Evolutionary conservation across 2,888 invertebrate species (phyloP), one percentile per base, ranked within the genome.

Genomic region (Heliconius charithonia): DNA sequence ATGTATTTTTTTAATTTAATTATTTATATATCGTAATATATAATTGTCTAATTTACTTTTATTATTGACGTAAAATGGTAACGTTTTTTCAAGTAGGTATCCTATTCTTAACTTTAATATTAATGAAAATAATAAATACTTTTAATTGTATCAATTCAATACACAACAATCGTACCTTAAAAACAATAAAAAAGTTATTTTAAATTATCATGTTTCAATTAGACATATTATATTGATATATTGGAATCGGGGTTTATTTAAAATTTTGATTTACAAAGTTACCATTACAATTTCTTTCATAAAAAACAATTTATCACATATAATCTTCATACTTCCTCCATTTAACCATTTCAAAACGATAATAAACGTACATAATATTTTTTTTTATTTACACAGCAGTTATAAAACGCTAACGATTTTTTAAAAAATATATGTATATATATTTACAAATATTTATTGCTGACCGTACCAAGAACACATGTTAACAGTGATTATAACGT

Each of bases 401-500:
- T 59, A 32, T 32, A 59, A 72, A 32, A 32, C 59, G 6, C 22
- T 16, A 72, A 72, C 56, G 59, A 59, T 25, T 29, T 71, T 66
- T 56, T 37, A 25, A 51, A 25, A 63, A 75, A 27, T n/a, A n/a
- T n/a, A 63, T 2, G 0, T 2, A 59, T n/a, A 27, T 63, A 32
- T 45, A 32, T 71, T 59, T 25, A 72, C 25, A 59, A 66, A 7
- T 67, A 67, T 80, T 80, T 77, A 75, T 80, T 80, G 78, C 72
- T 67, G 75, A 69, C 78, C 59, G 75, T 80, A 72, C 19, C 72
- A 65, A 77, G 62, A 76, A 78, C 80, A 79, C 79, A 80, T 79
- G 80, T 80, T 80, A 76, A 77, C 75, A 81, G 75, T 79, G 77
- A 83, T 83, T 82, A 82, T 79, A 72, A 81, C 77, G 81, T 82